phyloP scores from a whole-genome alignment of 2,797 vertebrate species.

The Fratercula arctica region DNA sequence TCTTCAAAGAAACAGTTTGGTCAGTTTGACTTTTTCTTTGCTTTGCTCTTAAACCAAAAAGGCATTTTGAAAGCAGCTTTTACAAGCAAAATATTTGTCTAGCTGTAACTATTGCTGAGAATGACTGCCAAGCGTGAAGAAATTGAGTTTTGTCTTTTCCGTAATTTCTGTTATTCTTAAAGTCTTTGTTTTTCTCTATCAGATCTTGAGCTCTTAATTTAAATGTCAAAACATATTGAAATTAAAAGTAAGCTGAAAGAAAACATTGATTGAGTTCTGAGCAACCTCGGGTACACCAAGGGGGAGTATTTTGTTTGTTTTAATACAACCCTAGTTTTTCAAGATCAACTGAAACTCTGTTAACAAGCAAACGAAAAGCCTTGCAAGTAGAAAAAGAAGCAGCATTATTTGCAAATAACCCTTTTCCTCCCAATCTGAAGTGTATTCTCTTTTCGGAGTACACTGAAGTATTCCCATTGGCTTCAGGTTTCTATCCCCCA shows the following conservation, averaged over 20 bases:
- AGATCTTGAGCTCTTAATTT: not conserved
- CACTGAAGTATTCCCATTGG: not conserved
- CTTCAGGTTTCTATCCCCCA: not conserved
- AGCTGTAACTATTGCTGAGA: slow-evolving; percentile 18
- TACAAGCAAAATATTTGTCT: slow-evolving; percentile 53
- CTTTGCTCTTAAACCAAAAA: slow-evolving; percentile 29
- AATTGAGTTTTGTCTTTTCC: slow-evolving; percentile 26
- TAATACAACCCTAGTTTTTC: not conserved
- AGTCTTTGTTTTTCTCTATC: not conserved
- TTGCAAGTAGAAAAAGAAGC: not conserved
- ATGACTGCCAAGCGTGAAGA: not conserved
- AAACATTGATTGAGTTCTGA: not conserved
- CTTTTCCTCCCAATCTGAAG: not conserved
- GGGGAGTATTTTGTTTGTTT: not conserved
- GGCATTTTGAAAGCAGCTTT: slow-evolving; percentile 13
- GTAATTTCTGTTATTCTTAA: slow-evolving; percentile 28
- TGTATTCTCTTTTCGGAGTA: not conserved
- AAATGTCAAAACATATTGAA: slow-evolving; percentile 7
- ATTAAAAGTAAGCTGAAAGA: not conserved
- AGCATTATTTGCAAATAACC: not conserved
- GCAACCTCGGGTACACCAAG: not conserved
- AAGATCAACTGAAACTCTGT: not conserved
- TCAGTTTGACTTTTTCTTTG: not conserved
- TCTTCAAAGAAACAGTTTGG: slow-evolving; percentile 35
- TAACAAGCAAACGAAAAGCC: not conserved